A percentile compares a stretch with the other conserved stretches of the same genome.
These are phyloP conservation scores for Gastracanthus pulcherrimus DNA, from an alignment of 2,888 invertebrate genomes.

Conservation along the genomic window DNA sequence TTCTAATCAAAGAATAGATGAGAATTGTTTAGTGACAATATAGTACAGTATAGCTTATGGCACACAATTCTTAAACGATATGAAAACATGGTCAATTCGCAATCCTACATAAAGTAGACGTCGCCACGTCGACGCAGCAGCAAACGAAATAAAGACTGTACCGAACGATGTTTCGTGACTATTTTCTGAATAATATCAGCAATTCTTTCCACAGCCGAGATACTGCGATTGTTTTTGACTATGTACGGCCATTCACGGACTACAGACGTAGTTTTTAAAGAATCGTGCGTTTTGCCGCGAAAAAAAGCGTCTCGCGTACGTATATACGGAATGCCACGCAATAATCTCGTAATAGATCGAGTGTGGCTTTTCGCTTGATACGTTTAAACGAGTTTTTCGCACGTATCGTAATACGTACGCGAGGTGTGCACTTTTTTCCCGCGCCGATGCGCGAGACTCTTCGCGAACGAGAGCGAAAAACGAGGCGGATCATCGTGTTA, in stretches of 20 bases:
- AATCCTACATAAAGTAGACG: background rate
- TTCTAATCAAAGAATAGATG: conserved; percentile 22
- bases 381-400: conserved; percentile 11
- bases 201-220: conserved; percentile 6
- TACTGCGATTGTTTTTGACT: background rate
- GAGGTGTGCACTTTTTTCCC: background rate
- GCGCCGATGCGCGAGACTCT: background rate
- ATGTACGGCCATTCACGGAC: background rate
- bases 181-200: background rate
- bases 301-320: background rate
- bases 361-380: background rate
- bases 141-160: conserved; percentile 13
- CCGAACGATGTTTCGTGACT: background rate
- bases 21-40: background rate
- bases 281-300: background rate
- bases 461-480: conserved; percentile 41
- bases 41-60: conserved; percentile 25
- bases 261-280: background rate
- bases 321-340: background rate
- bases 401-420: no score
- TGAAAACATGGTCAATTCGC: conserved; percentile 27
- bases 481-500: conserved; percentile 34
- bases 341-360: conserved; percentile 9
- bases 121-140: background rate
- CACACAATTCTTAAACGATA: conserved; percentile 15